phyloP scores from a whole-genome alignment of 2,797 vertebrate genomes.

The Pteronotus mesoamericanus region DNA sequence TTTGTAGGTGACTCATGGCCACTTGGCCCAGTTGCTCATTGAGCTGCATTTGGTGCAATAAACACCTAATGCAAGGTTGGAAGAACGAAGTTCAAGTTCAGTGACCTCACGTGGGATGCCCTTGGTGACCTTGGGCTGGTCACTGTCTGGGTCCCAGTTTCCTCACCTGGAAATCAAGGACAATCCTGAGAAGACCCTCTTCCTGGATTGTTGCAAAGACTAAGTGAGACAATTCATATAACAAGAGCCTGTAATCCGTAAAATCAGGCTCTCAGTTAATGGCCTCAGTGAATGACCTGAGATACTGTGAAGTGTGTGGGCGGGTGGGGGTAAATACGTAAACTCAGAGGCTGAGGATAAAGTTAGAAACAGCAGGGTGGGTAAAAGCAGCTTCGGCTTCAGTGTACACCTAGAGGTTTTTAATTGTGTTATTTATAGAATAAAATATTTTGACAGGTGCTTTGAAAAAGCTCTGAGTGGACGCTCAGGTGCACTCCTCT shows the following conservation, averaged over 20 bases:
- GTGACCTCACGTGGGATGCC: background rate
- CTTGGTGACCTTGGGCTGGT: background rate
- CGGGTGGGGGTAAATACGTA: background rate
- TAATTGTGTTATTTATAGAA: constrained; percentile 15
- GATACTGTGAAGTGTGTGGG: background rate
- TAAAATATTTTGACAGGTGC: constrained; percentile 23
- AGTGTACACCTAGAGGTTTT: background rate
- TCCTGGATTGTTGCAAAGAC: background rate
- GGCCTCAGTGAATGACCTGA: background rate
- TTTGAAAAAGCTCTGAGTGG: background rate
- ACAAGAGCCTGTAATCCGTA: background rate
- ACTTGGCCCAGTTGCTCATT: background rate
- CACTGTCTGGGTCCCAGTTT: background rate
- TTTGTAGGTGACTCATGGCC: background rate
- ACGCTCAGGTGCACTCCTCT: background rate
- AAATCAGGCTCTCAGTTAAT: background rate
- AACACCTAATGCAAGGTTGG: background rate
- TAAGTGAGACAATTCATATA: background rate
- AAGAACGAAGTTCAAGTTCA: background rate
- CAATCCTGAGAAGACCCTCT: background rate
- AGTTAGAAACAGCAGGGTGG: background rate
- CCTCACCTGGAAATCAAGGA: background rate
- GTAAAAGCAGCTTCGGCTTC: constrained; percentile 8
- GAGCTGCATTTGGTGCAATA: background rate
- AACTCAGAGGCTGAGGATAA: background rate